Evolutionary conservation across 2,797 vertebrate genomes (phyloP).

Genomic region (Nothura maculosa): DNA sequence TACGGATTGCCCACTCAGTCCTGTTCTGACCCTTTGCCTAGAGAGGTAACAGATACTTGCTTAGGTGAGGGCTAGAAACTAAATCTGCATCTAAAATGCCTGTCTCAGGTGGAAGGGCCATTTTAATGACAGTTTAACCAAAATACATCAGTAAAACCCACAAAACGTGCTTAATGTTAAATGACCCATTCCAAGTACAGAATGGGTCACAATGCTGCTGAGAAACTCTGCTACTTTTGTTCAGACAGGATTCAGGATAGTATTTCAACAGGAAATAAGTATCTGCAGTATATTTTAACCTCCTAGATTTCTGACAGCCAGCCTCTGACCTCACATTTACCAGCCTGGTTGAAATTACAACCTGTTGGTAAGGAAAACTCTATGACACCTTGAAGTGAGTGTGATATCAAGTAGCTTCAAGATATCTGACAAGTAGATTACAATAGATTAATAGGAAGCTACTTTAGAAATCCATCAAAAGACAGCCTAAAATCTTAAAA

Average conservation of each 20-base stretch:
- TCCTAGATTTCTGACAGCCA: constrained; percentile 59
- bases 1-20: background rate
- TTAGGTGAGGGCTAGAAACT: background rate
- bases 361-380: constrained; percentile 75
- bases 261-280: background rate
- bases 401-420: constrained; percentile 58
- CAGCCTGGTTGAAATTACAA: constrained; percentile 78
- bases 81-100: constrained; percentile 27
- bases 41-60: constrained; percentile 31
- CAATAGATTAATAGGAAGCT: constrained; percentile 47
- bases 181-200: constrained; percentile 11
- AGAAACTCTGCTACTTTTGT: constrained; percentile 8
- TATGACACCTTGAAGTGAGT: constrained; percentile 69
- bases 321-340: constrained; percentile 68
- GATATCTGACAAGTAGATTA: constrained; percentile 50
- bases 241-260: constrained; percentile 32
- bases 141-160: constrained; percentile 28
- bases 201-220: background rate
- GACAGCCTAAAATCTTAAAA: background rate
- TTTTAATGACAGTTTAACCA: background rate
- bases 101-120: background rate
- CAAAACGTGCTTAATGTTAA: constrained; percentile 54
- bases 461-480: constrained; percentile 44
- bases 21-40: background rate
- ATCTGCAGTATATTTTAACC: constrained; percentile 39